Evolutionary conservation across 2,797 vertebrate species (phyloP).

Genomic region (Zenarchopterus dispar): DNA sequence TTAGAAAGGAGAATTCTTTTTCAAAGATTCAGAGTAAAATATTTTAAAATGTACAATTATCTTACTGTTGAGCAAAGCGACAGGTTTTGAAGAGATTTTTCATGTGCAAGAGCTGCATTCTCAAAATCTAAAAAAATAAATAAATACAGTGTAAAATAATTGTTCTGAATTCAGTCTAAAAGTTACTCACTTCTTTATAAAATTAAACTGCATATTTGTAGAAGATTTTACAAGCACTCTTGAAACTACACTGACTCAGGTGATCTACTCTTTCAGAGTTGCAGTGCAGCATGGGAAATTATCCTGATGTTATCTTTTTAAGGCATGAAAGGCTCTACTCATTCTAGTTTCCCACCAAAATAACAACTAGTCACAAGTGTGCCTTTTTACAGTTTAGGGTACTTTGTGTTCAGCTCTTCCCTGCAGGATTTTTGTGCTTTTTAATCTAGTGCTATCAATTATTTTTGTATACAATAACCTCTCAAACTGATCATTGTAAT

Average conservation of each 20-base stretch:
- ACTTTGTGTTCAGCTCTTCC: too few relatives aligned
- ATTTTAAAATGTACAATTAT: neutral
- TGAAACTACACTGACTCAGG: too few relatives aligned
- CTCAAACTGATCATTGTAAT: too few relatives aligned
- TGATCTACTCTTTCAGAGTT: too few relatives aligned
- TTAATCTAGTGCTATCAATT: neutral
- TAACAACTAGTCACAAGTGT: conserved; percentile 13
- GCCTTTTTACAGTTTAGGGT: conserved; percentile 7
- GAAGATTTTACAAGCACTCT: too few relatives aligned
- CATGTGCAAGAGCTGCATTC: conserved; percentile 94
- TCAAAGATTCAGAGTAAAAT: neutral
- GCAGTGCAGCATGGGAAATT: too few relatives aligned
- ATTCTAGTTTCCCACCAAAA: neutral
- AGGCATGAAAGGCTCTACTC: conserved; percentile 19
- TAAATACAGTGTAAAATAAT: neutral
- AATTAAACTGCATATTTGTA: too few relatives aligned
- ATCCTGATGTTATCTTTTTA: neutral
- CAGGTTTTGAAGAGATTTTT: conserved; percentile 98
- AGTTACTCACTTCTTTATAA: too few relatives aligned
- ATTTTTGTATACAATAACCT: neutral
- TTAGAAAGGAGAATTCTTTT: neutral
- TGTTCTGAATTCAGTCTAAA: too few relatives aligned
- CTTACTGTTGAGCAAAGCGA: conserved; percentile 93
- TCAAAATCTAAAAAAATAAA: conserved; percentile 82
- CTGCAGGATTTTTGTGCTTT: neutral